Conservation (phyloP, 2,113 vertebrate genomes). For the Rhinoptilus africanus region DNA sequence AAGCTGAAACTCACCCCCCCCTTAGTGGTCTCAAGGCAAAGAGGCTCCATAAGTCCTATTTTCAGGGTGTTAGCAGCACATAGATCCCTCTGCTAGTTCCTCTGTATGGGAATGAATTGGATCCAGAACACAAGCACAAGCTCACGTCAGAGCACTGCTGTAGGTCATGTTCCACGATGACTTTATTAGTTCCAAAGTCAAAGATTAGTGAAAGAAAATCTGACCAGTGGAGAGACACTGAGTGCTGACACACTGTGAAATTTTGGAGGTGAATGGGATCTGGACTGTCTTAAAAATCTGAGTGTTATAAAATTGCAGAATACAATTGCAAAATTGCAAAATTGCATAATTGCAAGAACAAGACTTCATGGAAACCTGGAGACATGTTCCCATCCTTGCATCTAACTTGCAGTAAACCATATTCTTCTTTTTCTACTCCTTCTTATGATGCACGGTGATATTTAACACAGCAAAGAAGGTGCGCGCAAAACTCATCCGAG, state of each 20-base stretch:
- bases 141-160: background rate
- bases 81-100: background rate
- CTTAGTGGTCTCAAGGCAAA: background rate
- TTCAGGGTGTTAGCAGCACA: background rate
- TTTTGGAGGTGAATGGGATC: background rate
- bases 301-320: background rate
- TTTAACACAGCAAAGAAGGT: background rate
- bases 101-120: background rate
- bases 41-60: background rate
- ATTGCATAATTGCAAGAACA: no score
- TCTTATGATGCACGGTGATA: background rate
- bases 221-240: background rate
- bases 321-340: no score
- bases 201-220: background rate
- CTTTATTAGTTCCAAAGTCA: background rate
- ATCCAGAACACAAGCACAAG: background rate
- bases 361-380: rapidly evolving
- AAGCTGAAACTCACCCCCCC: background rate
- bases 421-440: background rate
- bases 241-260: background rate
- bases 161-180: background rate
- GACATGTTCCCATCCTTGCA: background rate
- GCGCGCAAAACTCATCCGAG: background rate
- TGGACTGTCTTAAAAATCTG: background rate
- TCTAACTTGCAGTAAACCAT: background rate